A percentile compares a stretch with the other conserved stretches of the same genome.
phyloP scores from a whole-genome alignment of 1,140 invertebrate genomes.

The Pantala flavescens region DNA sequence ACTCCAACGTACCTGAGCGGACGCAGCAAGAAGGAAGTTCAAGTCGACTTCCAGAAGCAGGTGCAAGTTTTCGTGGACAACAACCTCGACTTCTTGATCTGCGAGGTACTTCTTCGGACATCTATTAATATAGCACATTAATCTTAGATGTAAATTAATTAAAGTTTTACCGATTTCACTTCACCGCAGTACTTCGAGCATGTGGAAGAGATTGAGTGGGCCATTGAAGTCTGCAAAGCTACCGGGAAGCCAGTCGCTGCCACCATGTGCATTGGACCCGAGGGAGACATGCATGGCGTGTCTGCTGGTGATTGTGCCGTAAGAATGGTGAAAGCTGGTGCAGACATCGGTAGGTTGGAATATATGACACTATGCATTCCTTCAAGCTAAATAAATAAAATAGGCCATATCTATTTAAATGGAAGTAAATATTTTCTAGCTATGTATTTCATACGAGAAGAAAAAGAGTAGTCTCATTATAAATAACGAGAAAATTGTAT shows the following conservation, averaged over 20 bases:
- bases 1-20: constrained; percentile 34
- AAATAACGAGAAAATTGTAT: too few species aligned
- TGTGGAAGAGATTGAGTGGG: constrained; percentile 38
- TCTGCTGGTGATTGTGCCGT: constrained; percentile 34
- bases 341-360: constrained; percentile 28
- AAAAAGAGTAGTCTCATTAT: too few species aligned
- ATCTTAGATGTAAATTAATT: not conserved
- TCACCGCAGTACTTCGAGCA: constrained; percentile 36
- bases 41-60: constrained; percentile 33
- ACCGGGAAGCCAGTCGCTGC: constrained; percentile 30
- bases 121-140: not conserved
- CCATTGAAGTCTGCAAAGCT: constrained; percentile 32
- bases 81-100: constrained; percentile 34
- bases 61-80: constrained; percentile 34
- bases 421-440: too few species aligned
- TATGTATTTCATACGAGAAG: too few species aligned
- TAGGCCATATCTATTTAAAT: too few species aligned
- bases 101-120: constrained; percentile 29
- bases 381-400: not conserved
- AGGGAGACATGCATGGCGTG: constrained; percentile 34
- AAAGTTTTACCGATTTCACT: not conserved
- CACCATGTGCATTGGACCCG: constrained; percentile 36
- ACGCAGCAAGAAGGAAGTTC: constrained; percentile 26
- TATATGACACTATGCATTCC: too few species aligned
- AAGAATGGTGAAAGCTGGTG: constrained; percentile 35